Evolutionary conservation across 2,888 invertebrate species (phyloP), one percentile per base, ranked within the genome.

Genomic region (Philereme transversata): DNA sequence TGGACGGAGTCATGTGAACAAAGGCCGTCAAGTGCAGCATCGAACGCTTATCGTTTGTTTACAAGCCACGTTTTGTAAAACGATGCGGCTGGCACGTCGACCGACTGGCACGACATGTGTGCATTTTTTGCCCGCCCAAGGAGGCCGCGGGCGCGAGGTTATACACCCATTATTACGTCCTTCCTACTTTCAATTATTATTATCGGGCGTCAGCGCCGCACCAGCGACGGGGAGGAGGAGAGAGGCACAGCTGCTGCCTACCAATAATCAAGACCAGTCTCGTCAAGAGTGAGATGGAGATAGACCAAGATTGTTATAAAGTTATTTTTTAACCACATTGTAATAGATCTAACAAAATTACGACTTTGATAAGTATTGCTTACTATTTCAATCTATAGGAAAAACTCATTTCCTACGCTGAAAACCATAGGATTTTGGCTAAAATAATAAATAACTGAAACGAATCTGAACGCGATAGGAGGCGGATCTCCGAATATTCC

Each of bases 211-310:
- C 86, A 79, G 90, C 86, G 83, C 86, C 89, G 88, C 85, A 84
- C 88, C 85, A 87, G 90, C 85, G 86, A 82, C 84, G 90, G 90
- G 90, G 91, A 89, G 92, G 91, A 90, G 91, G 89, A 90, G 91
- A 92, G 92, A 91, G 91, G 90, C 91, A 88, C 92, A 92, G 91
- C 92, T 92, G 92, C 92, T 92, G 90, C 92, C 92, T 92, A 92
- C 92, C 92, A 92, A 92, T 92, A 92, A 92, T 91, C 91, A 90
- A 91, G 90, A 91, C 87, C 82, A 84, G 87, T 88, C 84, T 79
- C 71, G 62, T 74, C 71, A 70, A 81, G 87, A 91, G 79, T 52
- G 89, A 88, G 90, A 91, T 66, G 71, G 90, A 79, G 78, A 83
- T 79, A 86, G 52, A 73, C 68, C 60, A 64, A 67, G 65, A 62